Base-by-base conservation (phyloP, 2,888 invertebrate genomes). In the Pseudococcus jackbeardsleyi region DNA sequence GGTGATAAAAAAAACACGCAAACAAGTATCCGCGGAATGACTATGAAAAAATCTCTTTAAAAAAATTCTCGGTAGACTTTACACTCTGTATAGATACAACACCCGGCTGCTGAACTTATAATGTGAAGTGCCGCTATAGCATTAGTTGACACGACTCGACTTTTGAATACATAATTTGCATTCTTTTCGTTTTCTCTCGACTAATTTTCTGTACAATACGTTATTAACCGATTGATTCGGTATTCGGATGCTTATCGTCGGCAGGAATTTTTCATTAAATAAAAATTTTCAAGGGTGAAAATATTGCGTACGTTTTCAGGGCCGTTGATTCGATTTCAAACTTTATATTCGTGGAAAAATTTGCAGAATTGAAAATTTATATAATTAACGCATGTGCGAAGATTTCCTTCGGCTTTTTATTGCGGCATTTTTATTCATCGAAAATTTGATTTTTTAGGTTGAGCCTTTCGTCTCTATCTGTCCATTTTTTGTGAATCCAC, bases 171-270 rank as follows among this genome's bases (percentile, higher is more conserved):
- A 42, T 68, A 68, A 68, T 68, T 68, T 68, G 68, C 68, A 68
- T 68, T 68, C 68, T 68, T 68, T 19, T 68, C 68, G 68, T 68
- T 26, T 68, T 68, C 59, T 59, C n/a, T 50, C 15, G n/a, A n/a
- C n/a, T 59, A n/a, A 59, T 59, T 59, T n/a, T 19, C n/a, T 50
- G 48, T 8, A 15, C 15, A 12, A 0, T 15, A 15, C 12, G 11
- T 15, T 50, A 50, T 33, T 33, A 33, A 33, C 48, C 48, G 12
- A 59, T 59, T 59, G 59, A 59, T 59, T 59, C 8, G n/a, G 59
- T 59, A 59, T 59, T 59, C 59, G n/a, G n/a, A 59, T 59, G 59
- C n/a, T 59, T 59, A 59, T 59, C 59, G 59, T 59, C 19, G 0
- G 17, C 0, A 59, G n/a, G 59, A 59, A 59, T 59, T 59, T 59